These are phyloP conservation scores for Plebejus argus DNA, from an alignment of 2,888 invertebrate genomes.

Conservation along the genomic window DNA sequence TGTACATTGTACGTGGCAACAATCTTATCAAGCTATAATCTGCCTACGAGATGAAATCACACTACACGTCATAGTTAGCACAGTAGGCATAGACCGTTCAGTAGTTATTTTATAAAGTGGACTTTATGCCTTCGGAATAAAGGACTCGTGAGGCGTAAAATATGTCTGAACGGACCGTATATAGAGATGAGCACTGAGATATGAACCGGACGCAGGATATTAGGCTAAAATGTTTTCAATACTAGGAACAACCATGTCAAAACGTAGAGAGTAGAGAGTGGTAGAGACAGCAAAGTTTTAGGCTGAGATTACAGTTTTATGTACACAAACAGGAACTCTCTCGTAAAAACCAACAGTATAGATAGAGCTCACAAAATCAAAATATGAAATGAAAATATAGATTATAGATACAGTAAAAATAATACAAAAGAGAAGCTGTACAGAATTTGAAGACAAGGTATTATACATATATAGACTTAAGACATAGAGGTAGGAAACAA, in stretches of 20 bases:
- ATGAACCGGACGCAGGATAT: background rate
- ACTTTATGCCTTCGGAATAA: background rate
- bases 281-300: no score
- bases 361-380: no score
- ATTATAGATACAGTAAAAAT: no score
- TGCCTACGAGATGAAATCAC: background rate
- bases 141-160: background rate
- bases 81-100: background rate
- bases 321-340: no score
- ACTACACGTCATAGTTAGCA: background rate
- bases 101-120: background rate
- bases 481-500: background rate
- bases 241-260: background rate
- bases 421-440: no score
- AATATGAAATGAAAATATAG: no score
- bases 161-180: background rate
- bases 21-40: background rate
- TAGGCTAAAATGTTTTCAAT: background rate
- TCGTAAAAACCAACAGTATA: no score
- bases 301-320: background rate
- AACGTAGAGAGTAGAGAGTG: no score
- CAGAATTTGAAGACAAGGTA: no score
- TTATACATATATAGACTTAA: no score
- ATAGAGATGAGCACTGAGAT: background rate
- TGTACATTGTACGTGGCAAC: background rate